phyloP scores from a whole-genome alignment of 1,140 invertebrate genomes.

The Pseudomyrmex dendroicus region DNA sequence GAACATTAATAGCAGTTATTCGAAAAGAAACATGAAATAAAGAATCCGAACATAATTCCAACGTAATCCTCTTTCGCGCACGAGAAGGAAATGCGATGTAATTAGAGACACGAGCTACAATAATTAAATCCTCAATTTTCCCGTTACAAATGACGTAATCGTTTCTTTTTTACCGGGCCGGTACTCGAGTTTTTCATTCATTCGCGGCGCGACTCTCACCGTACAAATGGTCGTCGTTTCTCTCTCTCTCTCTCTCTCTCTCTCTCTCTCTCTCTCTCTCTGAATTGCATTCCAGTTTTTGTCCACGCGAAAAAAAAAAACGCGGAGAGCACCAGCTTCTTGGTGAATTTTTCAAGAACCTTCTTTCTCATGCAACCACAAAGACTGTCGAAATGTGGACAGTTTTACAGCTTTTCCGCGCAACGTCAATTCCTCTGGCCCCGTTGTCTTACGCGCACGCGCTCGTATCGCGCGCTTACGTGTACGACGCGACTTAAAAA shows the following conservation, averaged over 20 bases:
- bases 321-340: not conserved
- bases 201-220: not conserved
- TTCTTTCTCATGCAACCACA: not conserved
- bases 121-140: constrained; percentile 15
- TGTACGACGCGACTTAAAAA: constrained; percentile 29
- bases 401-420: constrained; percentile 28
- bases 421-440: constrained; percentile 22
- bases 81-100: not conserved
- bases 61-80: not conserved
- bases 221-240: not conserved
- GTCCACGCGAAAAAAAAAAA: not conserved
- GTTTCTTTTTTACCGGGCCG: not conserved
- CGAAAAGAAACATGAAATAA: no score
- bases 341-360: constrained; percentile 41
- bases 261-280: no score
- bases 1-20: not conserved
- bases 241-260: no score
- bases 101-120: not conserved
- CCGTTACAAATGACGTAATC: not conserved
- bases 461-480: not conserved
- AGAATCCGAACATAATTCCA: no score
- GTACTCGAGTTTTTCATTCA: not conserved
- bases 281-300: not conserved
- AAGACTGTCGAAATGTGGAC: constrained; percentile 41
- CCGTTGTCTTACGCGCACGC: not conserved